Conservation (phyloP, 2,888 invertebrate genomes). For the Hipparchia semele region DNA sequence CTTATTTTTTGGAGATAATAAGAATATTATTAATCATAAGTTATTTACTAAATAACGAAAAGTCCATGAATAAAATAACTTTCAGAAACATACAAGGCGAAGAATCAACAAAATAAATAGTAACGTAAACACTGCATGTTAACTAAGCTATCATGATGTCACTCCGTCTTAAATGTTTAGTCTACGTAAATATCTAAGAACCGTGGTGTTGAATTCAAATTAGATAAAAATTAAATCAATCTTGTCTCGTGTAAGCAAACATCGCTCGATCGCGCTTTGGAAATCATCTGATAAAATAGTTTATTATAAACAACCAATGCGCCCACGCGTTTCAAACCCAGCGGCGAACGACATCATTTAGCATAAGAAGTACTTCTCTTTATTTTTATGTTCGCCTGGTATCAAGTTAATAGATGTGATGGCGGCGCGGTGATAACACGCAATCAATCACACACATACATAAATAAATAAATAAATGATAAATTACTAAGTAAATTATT, state of each 20-base stretch:
- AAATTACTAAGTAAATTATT: background rate
- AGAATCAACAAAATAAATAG: slow-evolving; percentile 23
- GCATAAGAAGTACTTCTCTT: slow-evolving; percentile 55
- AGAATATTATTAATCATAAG: background rate
- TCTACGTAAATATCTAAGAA: slow-evolving; percentile 27
- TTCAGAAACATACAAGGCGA: slow-evolving; percentile 19
- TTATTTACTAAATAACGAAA: background rate
- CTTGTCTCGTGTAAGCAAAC: slow-evolving; percentile 13
- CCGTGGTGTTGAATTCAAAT: slow-evolving; percentile 26
- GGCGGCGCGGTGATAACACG: slow-evolving; percentile 44
- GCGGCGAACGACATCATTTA: slow-evolving; percentile 61
- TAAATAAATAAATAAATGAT: slow-evolving; percentile 38
- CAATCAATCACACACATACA: slow-evolving; percentile 26
- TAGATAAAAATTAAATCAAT: slow-evolving; percentile 25
- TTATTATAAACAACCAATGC: slow-evolving; percentile 48
- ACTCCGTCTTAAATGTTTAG: slow-evolving; percentile 24
- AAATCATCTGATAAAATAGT: slow-evolving; percentile 48
- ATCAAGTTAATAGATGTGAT: slow-evolving; percentile 57
- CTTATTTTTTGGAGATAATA: too few species aligned
- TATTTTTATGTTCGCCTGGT: slow-evolving; percentile 64
- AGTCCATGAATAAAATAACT: background rate
- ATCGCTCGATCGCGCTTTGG: slow-evolving; percentile 22
- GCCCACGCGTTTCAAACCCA: slow-evolving; percentile 55
- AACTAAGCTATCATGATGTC: slow-evolving; percentile 31
- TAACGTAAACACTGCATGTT: slow-evolving; percentile 20